Percentiles rank a stretch among this genome's conserved stretches.
Evolutionary conservation across 2,797 vertebrate genomes (phyloP).

Genomic region (Eulemur rubriventer): DNA sequence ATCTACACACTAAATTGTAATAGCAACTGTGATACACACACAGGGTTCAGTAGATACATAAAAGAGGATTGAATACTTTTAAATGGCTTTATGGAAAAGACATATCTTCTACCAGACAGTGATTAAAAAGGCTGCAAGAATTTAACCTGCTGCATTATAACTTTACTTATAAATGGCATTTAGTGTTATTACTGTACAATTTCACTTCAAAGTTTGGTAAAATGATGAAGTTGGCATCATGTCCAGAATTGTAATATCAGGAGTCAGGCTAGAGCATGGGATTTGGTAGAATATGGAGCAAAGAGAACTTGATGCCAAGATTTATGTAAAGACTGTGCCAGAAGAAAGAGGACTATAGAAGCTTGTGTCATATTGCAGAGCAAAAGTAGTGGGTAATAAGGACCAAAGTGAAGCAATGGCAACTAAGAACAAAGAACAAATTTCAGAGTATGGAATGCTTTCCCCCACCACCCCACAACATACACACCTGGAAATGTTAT

Average conservation of each 20-base stretch:
- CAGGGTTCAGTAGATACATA: not conserved
- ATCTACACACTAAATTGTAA: not conserved
- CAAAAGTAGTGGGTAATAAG: not conserved
- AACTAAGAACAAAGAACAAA: not conserved
- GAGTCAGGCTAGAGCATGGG: not conserved
- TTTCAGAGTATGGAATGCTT: rapidly evolving
- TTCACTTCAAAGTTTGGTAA: not conserved
- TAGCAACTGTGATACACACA: not conserved
- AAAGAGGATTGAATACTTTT: not conserved
- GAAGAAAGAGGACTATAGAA: not conserved
- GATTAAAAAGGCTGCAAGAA: not conserved
- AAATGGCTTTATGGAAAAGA: not conserved
- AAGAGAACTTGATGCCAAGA: not conserved
- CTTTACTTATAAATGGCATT: not conserved
- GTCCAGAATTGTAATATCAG: not conserved
- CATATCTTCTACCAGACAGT: not conserved
- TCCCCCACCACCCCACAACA: too few relatives aligned
- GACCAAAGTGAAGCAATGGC: rapidly evolving
- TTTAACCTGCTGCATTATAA: not conserved
- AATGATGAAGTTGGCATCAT: not conserved
- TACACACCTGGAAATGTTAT: not conserved
- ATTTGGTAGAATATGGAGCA: rapidly evolving
- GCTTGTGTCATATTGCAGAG: not conserved
- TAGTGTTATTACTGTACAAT: not conserved
- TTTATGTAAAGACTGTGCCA: not conserved